phyloP scores from a whole-genome alignment of 2,888 invertebrate species.

The Drosophila melanosoma region DNA sequence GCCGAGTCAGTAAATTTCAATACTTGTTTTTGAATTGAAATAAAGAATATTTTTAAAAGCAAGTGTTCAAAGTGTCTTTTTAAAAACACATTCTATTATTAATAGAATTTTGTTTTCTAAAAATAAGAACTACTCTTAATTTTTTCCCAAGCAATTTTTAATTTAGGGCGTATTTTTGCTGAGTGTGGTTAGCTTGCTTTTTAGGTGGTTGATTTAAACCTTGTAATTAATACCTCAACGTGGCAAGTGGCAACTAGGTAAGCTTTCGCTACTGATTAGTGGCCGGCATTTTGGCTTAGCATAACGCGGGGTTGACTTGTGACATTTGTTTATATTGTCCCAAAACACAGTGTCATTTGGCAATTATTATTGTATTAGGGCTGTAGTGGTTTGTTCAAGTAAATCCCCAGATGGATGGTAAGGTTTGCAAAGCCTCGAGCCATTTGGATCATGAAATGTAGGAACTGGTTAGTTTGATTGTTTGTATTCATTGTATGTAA shows the following conservation, averaged over 20 bases:
- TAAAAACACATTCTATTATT: neutral
- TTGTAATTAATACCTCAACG: conserved; percentile 11
- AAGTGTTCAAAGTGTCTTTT: neutral
- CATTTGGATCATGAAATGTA: neutral
- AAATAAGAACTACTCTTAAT: neutral
- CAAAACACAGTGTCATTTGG: conserved; percentile 15
- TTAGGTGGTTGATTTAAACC: conserved; percentile 21
- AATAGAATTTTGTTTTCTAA: neutral
- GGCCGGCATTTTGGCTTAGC: neutral
- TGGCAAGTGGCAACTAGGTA: conserved; percentile 1
- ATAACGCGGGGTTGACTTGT: neutral
- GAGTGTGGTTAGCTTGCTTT: conserved; percentile 22
- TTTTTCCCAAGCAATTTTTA: neutral
- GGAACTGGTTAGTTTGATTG: neutral
- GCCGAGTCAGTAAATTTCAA: neutral
- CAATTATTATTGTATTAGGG: conserved; percentile 2
- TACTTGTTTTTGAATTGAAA: neutral
- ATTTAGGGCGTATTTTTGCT: neutral
- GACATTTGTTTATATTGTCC: conserved; percentile 5
- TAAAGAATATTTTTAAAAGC: neutral
- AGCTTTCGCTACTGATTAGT: conserved; percentile 5
- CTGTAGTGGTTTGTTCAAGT: neutral
- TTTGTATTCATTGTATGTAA: conserved; percentile 35
- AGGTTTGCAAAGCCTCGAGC: neutral
- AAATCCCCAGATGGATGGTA: neutral